A percentile compares a stretch with the other conserved stretches of the same genome.
Conservation (phyloP, 2,797 vertebrate species). For the Spinus pinus region DNA sequence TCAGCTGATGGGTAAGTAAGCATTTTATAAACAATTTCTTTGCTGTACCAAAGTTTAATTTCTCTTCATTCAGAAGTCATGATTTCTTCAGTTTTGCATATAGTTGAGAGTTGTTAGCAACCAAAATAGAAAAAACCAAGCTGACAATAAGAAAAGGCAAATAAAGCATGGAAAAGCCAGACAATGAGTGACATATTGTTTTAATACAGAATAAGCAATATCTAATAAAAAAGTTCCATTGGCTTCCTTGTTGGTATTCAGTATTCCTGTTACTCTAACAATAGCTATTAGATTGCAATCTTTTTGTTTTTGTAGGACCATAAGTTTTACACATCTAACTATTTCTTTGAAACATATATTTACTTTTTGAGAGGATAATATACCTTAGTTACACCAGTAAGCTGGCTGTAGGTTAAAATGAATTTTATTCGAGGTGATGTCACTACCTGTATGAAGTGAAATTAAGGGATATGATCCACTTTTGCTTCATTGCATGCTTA, state of each 20-base stretch:
- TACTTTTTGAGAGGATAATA: background rate
- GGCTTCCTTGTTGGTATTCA: background rate
- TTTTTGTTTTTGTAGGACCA: background rate
- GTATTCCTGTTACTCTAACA: background rate
- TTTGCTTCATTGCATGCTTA: background rate
- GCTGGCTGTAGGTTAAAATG: background rate
- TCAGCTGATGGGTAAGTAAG: background rate
- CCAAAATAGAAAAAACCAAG: background rate
- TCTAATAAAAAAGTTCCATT: background rate
- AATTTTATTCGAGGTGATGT: background rate
- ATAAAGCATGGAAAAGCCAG: background rate
- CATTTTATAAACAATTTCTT: background rate
- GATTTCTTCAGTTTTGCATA: background rate
- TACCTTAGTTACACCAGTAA: background rate
- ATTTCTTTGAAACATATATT: background rate
- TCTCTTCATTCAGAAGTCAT: background rate
- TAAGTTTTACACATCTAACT: background rate
- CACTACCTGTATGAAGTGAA: background rate
- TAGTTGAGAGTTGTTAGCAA: background rate
- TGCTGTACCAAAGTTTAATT: background rate
- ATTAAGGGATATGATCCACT: background rate
- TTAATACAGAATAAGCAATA: background rate
- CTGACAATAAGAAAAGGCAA: background rate
- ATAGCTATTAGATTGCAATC: background rate
- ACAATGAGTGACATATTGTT: background rate